A percentile compares a stretch with the other conserved stretches of the same genome.
phyloP scores from a whole-genome alignment of 2,797 vertebrate species.

The Mormyrops boulengeri region DNA sequence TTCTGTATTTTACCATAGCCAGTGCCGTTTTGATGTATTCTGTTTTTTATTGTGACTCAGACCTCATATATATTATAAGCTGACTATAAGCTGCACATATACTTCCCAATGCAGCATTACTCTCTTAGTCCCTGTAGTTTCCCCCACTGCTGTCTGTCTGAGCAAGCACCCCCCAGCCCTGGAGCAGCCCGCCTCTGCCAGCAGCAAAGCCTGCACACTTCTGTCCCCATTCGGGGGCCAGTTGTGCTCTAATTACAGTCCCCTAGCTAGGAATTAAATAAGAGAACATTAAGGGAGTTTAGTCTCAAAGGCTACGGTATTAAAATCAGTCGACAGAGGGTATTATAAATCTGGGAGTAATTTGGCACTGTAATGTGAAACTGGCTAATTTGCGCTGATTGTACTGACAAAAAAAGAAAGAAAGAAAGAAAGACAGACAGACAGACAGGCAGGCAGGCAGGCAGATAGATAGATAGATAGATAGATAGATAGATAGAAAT shows the following conservation, averaged over 20 bases:
- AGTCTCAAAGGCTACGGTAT: slow-evolving; percentile 35
- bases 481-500: not conserved
- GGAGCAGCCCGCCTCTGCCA: not conserved
- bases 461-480: not conserved
- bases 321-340: slow-evolving; percentile 34
- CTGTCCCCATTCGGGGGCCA: slow-evolving; percentile 13
- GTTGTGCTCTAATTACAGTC: slow-evolving; percentile 25
- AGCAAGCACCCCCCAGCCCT: not conserved
- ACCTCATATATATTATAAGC: not conserved
- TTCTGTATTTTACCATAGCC: not conserved
- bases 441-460: not conserved
- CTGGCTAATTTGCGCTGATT: slow-evolving; percentile 16
- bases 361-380: slow-evolving; percentile 29
- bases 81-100: not conserved
- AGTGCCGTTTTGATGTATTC: not conserved
- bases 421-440: not conserved
- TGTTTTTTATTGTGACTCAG: not conserved
- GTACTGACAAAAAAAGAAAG: not conserved
- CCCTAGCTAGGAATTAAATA: slow-evolving; percentile 31
- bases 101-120: not conserved
- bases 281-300: slow-evolving; percentile 19
- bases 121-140: not conserved
- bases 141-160: not conserved
- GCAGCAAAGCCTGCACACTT: not conserved
- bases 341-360: slow-evolving; percentile 29